These are phyloP conservation scores for Pangasius larnaudii DNA, from an alignment of 2,797 vertebrate genomes.

Conservation along the genomic window DNA sequence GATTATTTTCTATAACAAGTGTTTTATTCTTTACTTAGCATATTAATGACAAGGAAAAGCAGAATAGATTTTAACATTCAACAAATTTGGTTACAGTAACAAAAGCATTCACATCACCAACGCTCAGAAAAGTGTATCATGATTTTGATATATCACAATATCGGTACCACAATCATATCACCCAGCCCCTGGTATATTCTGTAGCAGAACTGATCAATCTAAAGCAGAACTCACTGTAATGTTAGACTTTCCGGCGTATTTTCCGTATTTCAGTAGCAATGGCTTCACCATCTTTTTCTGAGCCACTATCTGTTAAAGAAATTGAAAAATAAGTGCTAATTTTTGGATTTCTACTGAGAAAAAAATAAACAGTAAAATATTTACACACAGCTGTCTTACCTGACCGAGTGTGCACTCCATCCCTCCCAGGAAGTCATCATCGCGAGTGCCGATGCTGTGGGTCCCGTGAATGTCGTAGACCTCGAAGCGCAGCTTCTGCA, in stretches of 20 bases:
- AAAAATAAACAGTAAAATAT: neutral
- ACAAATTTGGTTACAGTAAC: neutral
- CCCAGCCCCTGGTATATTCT: neutral
- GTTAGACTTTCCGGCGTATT: slow-evolving; percentile 92
- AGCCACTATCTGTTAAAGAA: slow-evolving; percentile 86
- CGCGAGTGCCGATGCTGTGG: slow-evolving; percentile 83
- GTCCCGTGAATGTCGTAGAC: slow-evolving; percentile 92
- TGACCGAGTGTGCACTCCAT: slow-evolving; percentile 94
- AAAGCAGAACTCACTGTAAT: slow-evolving; percentile 81
- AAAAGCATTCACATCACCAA: neutral
- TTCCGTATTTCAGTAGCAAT: slow-evolving; percentile 89
- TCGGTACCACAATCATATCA: neutral
- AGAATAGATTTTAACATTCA: neutral
- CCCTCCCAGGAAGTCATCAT: slow-evolving; percentile 92
- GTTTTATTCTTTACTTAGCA: neutral
- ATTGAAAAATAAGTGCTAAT: slow-evolving; percentile 36
- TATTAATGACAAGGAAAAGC: neutral
- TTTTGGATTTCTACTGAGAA: too few species aligned
- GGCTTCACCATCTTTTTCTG: slow-evolving; percentile 92
- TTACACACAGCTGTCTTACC: slow-evolving; percentile 69
- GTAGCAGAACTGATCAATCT: neutral
- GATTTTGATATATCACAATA: neutral
- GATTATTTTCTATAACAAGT: neutral
- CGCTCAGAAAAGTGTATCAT: neutral
- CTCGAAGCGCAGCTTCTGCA: slow-evolving; percentile 93